These are phyloP conservation scores for Hoplostethus atlanticus DNA, from an alignment of 2,797 vertebrate species.

Conservation along the genomic window DNA sequence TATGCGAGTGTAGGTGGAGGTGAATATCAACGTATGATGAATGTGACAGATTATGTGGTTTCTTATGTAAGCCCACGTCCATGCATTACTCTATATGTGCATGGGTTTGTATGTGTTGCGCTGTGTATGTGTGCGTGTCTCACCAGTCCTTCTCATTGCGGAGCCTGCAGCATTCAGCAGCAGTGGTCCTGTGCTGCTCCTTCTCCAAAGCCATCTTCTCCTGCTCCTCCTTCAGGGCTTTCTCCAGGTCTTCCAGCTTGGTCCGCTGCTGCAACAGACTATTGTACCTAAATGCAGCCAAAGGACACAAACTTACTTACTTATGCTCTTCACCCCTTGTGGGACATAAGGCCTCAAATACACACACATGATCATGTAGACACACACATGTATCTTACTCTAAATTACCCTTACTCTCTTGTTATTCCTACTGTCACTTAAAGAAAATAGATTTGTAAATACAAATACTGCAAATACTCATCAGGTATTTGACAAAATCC, in stretches of 20 bases:
- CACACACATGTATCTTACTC: neutral
- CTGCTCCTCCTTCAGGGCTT: conserved; percentile 89
- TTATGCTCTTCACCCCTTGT: neutral
- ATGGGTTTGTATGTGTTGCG: neutral
- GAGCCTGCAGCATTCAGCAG: conserved; percentile 90
- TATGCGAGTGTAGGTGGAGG: neutral
- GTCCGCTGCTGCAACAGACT: conserved; percentile 89
- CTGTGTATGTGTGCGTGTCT: conserved; percentile 19
- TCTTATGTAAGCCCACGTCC: neutral
- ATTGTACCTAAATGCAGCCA: conserved; percentile 85
- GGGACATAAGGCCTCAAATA: too few species aligned
- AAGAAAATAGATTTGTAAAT: neutral
- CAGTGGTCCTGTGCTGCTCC: conserved; percentile 87
- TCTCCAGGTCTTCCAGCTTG: conserved; percentile 92
- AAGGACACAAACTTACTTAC: neutral
- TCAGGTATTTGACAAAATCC: neutral
- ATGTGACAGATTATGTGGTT: neutral
- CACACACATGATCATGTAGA: neutral
- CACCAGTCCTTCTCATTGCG: conserved; percentile 93
- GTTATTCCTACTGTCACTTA: neutral
- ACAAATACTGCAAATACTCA: neutral
- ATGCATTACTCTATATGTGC: neutral
- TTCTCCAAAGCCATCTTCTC: conserved; percentile 91
- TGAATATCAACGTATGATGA: neutral
- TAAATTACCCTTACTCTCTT: neutral